Conservation (phyloP, 2,113 vertebrate species). For the Labeo rohita region DNA sequence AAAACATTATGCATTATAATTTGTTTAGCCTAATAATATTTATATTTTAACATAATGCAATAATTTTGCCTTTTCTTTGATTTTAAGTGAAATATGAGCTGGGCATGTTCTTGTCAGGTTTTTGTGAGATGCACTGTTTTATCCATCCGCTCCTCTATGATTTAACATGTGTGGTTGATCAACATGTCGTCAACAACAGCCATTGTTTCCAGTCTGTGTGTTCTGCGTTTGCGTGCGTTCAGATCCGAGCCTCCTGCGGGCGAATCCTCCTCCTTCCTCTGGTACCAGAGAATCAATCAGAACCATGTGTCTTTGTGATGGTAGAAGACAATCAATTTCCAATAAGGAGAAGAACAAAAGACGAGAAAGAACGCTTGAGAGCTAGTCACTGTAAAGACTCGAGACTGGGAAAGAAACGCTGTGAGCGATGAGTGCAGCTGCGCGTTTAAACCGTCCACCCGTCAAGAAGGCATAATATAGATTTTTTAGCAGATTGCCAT, state of each 20-base stretch:
- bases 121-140: neutral
- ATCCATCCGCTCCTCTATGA: neutral
- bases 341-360: constrained; percentile 72
- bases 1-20: too few species aligned
- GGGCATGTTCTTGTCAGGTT: neutral
- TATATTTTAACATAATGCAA: neutral
- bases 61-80: neutral
- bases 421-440: constrained; percentile 60
- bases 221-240: too few species aligned
- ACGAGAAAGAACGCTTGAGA: constrained; percentile 61
- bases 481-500: constrained; percentile 32
- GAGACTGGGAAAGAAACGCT: constrained; percentile 53
- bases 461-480: constrained; percentile 31
- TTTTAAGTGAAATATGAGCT: neutral
- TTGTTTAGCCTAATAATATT: too few species aligned
- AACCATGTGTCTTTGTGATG: constrained; percentile 87
- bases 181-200: neutral
- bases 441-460: constrained; percentile 9
- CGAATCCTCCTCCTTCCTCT: constrained; percentile 73
- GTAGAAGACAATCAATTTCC: constrained; percentile 86
- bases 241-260: constrained; percentile 53
- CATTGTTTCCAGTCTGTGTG: neutral
- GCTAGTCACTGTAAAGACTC: constrained; percentile 63
- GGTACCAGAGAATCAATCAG: constrained; percentile 76
- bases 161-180: neutral